Base-by-base conservation (phyloP, 2,113 vertebrate genomes). In the Corythaeola cristata region DNA sequence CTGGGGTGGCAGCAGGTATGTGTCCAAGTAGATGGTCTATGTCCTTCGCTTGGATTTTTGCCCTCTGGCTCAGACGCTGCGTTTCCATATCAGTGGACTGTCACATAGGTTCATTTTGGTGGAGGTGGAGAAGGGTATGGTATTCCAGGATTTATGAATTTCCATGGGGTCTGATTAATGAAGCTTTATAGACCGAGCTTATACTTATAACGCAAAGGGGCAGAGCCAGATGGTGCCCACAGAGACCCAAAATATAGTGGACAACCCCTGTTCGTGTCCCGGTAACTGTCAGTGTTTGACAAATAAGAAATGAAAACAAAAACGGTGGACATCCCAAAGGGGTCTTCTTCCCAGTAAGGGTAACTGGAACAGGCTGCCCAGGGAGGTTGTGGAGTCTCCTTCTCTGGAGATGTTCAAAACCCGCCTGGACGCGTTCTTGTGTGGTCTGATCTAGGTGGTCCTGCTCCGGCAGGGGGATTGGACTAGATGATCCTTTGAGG, bases 321-420 rank as follows among this genome's bases (percentile, higher is more conserved):
- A 26, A 2, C 4, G 1, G 62, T 47, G 77, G 72, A n/a, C 1
- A 6, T n/a, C n/a, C n/a, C n/a, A n/a, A n/a, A n/a, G n/a, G n/a
- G n/a, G n/a, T n/a, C n/a, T n/a, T n/a, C n/a, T n/a, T n/a, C n/a
- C n/a, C n/a, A n/a, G n/a, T n/a, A n/a, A n/a, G n/a, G n/a, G n/a
- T n/a, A n/a, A n/a, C n/a, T n/a, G n/a, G n/a, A n/a, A n/a, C n/a
- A n/a, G n/a, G n/a, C n/a, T n/a, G n/a, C n/a, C n/a, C n/a, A n/a
- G n/a, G n/a, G n/a, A n/a, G n/a, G n/a, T n/a, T n/a, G n/a, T n/a
- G n/a, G n/a, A n/a, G n/a, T n/a, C n/a, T n/a, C n/a, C n/a, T n/a
- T n/a, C n/a, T n/a, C n/a, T n/a, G n/a, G n/a, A n/a, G n/a, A n/a
- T n/a, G n/a, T n/a, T n/a, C n/a, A n/a, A n/a, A n/a, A n/a, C n/a